Evolutionary conservation across 2,888 invertebrate genomes (phyloP).

Genomic region (Koerneria pararmatus): DNA sequence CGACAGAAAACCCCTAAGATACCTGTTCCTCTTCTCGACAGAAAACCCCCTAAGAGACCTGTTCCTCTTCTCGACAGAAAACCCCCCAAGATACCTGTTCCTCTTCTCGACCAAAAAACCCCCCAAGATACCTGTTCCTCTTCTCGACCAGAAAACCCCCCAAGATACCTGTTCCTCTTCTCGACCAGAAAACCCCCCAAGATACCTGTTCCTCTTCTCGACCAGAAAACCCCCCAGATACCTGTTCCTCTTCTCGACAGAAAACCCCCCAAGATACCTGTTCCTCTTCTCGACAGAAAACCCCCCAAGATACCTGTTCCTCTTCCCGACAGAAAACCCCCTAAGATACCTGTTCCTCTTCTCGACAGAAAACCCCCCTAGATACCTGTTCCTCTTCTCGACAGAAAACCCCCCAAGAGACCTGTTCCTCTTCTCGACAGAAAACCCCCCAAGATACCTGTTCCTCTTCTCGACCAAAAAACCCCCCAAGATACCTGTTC

Average conservation of each 20-base stretch:
- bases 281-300: constrained; percentile 63
- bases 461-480: constrained; percentile 63
- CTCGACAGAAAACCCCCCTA: constrained; percentile 1
- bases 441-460: constrained; percentile 50
- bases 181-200: constrained; percentile 46
- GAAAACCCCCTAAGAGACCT: too few relatives aligned
- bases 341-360: too few relatives aligned
- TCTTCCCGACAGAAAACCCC: constrained; percentile 61
- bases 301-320: constrained; percentile 61
- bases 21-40: too few relatives aligned
- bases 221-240: too few relatives aligned
- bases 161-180: constrained; percentile 63
- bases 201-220: constrained; percentile 64
- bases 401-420: constrained; percentile 29
- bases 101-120: too few relatives aligned
- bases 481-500: constrained; percentile 60
- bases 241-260: too few relatives aligned
- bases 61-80: too few relatives aligned
- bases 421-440: constrained; percentile 64
- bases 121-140: too few relatives aligned
- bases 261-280: constrained; percentile 50
- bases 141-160: background rate
- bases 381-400: constrained; percentile 64
- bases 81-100: too few relatives aligned
- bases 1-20: too few relatives aligned